Conservation (phyloP, 2,888 invertebrate genomes). For the Napeogenes sylphis region DNA sequence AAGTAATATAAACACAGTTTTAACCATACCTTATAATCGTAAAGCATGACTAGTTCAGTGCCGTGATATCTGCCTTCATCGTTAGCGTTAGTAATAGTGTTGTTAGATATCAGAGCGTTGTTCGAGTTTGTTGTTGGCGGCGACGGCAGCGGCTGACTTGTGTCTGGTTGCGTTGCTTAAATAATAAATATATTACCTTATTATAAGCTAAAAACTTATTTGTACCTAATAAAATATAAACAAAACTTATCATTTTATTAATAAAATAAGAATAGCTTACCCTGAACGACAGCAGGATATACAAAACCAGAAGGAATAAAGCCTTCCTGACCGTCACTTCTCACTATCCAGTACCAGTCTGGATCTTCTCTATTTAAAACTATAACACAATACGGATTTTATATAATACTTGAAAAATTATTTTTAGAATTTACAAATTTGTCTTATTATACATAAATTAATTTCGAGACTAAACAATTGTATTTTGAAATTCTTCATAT, state of each 20-base stretch:
- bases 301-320: slow-evolving; percentile 97
- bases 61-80: slow-evolving; percentile 89
- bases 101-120: slow-evolving; percentile 43
- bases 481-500: too few relatives aligned
- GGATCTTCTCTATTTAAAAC: slow-evolving; percentile 96
- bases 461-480: too few relatives aligned
- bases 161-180: slow-evolving; percentile 60
- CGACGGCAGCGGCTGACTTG: slow-evolving; percentile 45
- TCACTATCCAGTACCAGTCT: slow-evolving; percentile 97
- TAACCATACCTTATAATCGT: slow-evolving; percentile 89
- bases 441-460: too few relatives aligned
- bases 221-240: too few relatives aligned
- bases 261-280: slow-evolving; percentile 53
- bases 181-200: slow-evolving; percentile 7
- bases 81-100: slow-evolving; percentile 39
- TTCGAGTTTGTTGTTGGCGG: slow-evolving; percentile 45
- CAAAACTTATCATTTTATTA: neutral
- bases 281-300: slow-evolving; percentile 88
- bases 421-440: too few relatives aligned
- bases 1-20: too few relatives aligned
- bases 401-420: too few relatives aligned
- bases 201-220: neutral
- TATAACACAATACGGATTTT: slow-evolving; percentile 41
- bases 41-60: slow-evolving; percentile 94
- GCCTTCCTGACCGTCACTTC: slow-evolving; percentile 95